Base-by-base conservation (phyloP, 2,113 vertebrate genomes). In the Zapus hudsonius region DNA sequence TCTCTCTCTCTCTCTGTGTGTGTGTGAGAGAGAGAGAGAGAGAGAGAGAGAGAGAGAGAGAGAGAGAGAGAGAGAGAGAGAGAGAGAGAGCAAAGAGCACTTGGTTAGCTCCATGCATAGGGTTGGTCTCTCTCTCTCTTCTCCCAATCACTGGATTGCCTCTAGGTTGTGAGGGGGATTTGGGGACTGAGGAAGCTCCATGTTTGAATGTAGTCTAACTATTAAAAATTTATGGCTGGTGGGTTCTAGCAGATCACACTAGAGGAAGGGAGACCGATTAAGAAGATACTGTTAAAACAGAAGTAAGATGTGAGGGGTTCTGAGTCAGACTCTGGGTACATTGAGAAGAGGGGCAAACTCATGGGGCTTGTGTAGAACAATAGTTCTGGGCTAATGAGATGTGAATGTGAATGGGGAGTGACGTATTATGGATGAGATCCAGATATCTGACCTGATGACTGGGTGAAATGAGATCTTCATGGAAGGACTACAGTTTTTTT, bases 201-300 rank as follows among this genome's bases (percentile, higher is more conserved):
- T 19, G 74, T 59, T 73, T 52, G 22, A 67, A 72, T 78, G 2
- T 7, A 90, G 11, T 42, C 86, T 78, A 52, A 72, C 42, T 38
- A 36, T 67, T 91, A 67, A 73, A 74, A 74, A 59, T 84, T 31
- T 31, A 84, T 61, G n/a, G 22, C 19, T 44, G 66, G 25, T 80
- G 61, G 6, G 16, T n/a, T 80, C 10, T 0, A 52, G 47, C 7
- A 20, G 67, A 20, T 61, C 31, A 84, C 19, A 40, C 23, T 44
- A 3, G 42, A 75, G 23, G 1, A 64, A 29, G 15, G 25, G 22
- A 33, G 55, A 33, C 69, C 36, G 64, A 66, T 76, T 57, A 83
- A 93, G 38, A 42, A 47, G 6, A 5, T 88, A 10, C 61, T 79
- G 64, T 74, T 84, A 83, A 95, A 72, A 79, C 23, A 1, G 2